Evolutionary conservation across 2,888 invertebrate genomes (phyloP).

Genomic region (Erebia epiphron): DNA sequence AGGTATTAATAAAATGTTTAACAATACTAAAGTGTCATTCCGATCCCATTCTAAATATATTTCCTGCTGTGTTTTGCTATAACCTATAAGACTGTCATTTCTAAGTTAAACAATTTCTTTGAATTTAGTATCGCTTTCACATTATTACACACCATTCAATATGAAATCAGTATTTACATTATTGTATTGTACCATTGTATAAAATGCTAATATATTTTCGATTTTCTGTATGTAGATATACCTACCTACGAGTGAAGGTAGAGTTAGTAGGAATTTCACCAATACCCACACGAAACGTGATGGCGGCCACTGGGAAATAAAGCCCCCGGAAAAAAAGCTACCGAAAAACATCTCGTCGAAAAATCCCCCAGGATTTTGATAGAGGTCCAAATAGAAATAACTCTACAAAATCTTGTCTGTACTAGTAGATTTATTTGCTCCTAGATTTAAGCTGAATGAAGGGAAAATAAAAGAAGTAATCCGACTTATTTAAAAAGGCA

Average conservation of each 20-base stretch:
- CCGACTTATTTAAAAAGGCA: too few species aligned
- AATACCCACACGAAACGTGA: too few species aligned
- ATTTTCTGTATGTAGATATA: neutral
- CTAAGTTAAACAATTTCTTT: conserved; percentile 17
- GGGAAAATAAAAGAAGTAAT: too few species aligned
- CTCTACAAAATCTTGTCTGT: too few species aligned
- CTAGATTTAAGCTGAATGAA: too few species aligned
- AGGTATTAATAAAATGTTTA: conserved; percentile 21
- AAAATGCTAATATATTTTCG: neutral
- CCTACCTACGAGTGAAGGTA: neutral
- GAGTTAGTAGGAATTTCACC: neutral
- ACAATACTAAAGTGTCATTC: conserved; percentile 17
- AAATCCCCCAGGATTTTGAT: too few species aligned
- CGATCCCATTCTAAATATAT: conserved; percentile 13
- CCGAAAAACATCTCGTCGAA: too few species aligned
- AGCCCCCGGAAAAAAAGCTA: too few species aligned
- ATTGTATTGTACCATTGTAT: neutral
- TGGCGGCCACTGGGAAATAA: too few species aligned
- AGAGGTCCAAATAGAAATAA: too few species aligned
- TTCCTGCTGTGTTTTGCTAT: conserved; percentile 29
- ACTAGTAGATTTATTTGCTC: too few species aligned
- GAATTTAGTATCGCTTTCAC: conserved; percentile 5
- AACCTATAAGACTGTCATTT: conserved; percentile 20
- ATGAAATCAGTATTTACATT: neutral
- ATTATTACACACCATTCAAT: conserved; percentile 9